Conservation (phyloP, 2,797 vertebrate species). For the Loriculus beryllinus region DNA sequence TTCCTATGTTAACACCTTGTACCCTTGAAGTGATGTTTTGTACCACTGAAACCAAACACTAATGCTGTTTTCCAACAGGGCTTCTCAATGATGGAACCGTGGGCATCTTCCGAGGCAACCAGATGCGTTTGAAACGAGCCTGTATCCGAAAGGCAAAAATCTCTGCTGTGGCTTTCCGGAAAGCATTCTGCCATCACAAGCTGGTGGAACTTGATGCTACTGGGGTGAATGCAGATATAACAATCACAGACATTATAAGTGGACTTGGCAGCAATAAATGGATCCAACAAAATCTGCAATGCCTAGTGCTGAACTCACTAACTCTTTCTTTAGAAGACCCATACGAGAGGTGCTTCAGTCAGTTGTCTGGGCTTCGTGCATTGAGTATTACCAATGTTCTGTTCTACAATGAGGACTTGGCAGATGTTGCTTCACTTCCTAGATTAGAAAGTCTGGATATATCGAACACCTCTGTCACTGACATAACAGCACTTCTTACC, state of each 20-base stretch:
- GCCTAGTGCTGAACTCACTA: constrained; percentile 91
- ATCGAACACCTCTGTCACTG: constrained; percentile 98
- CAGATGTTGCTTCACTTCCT: constrained; percentile 89
- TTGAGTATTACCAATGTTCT: constrained; percentile 94
- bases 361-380: constrained; percentile 86
- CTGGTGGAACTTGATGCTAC: constrained; percentile 93
- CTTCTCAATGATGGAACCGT: constrained; percentile 93
- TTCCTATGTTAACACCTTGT: not conserved
- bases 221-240: constrained; percentile 94
- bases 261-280: constrained; percentile 92
- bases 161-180: constrained; percentile 93
- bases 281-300: constrained; percentile 93
- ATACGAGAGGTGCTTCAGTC: constrained; percentile 86
- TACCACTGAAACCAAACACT: not conserved
- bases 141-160: constrained; percentile 94
- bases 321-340: constrained; percentile 95
- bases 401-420: constrained; percentile 93
- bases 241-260: constrained; percentile 94
- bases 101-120: constrained; percentile 91
- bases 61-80: constrained; percentile 75
- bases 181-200: constrained; percentile 92
- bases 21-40: not conserved
- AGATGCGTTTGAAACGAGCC: constrained; percentile 91
- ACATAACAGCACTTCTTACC: constrained; percentile 89
- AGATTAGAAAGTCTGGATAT: constrained; percentile 95